Evolutionary conservation across 2,113 vertebrate species (phyloP), one percentile per base, ranked within the genome.

Genomic region (Perca flavescens): DNA sequence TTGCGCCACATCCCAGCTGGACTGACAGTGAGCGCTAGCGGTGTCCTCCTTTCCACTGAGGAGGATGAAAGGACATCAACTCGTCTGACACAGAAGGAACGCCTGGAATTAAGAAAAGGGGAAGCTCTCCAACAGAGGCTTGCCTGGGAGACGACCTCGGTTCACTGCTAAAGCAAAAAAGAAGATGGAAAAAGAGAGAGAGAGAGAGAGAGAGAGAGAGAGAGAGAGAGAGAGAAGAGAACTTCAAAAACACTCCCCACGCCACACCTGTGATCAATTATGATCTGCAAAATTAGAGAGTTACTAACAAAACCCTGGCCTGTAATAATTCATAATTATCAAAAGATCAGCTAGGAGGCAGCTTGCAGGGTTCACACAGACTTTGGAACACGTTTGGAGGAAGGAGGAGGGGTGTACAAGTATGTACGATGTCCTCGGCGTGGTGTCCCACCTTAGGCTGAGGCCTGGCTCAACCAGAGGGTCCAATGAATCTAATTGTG

Each of bases 1-100:
- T 94, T 93, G 91, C 87, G 82, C 93, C 94, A 92, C 93, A 93
- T 91, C 92, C 91, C 93, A 94, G 94, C 91, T 93, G 94, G 94
- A 93, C 85, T 86, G 94, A 91, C 92, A 90, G 91, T 84, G 89
- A 91, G 87, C 67, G 25, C 94, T 92, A 63, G 89, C 53, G 86
- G 92, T 93, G 91, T 94, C 91, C 91, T 93, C 91, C 88, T 92
- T 83, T 93, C 90, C 88, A 91, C 87, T 81, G 70, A 85, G 82
- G 82, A 91, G 91, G 93, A 95, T 95, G 90, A 95, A 93, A 93
- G 94, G 90, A 88, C 89, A 88, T 92, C 87, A 88, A 71, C 92
- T 88, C 69, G 53, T 92, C 84, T 80, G 86, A 93, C 84, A 31
- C 77, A 82, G 86, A 88, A 93, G 86, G 91, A 92, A 90, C 90